phyloP scores from a whole-genome alignment of 1,140 invertebrate genomes.

The Orius laevigatus region DNA sequence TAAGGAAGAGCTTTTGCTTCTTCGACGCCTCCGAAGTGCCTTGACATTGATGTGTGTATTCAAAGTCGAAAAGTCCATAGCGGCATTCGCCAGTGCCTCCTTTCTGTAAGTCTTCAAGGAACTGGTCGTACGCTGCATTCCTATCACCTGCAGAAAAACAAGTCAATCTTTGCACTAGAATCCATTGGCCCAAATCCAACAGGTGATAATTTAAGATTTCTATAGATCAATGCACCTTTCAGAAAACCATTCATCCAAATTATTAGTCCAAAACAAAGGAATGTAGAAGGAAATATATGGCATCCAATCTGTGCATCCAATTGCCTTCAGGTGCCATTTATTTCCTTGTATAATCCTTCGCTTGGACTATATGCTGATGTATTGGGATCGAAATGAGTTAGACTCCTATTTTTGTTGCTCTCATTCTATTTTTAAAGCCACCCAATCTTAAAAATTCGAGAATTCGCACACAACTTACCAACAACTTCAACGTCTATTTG shows the following conservation, averaged over 20 bases:
- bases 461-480: slow-evolving; percentile 31
- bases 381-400: not conserved
- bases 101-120: slow-evolving; percentile 78
- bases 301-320: no score
- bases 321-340: no score
- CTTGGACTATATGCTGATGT: no score
- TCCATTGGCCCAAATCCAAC: no score
- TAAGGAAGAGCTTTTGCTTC: slow-evolving; percentile 89
- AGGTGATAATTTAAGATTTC: no score
- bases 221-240: no score
- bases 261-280: not conserved
- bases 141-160: slow-evolving; percentile 35
- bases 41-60: slow-evolving; percentile 88
- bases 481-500: slow-evolving; percentile 84
- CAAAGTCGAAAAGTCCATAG: slow-evolving; percentile 89
- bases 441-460: not conserved
- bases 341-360: no score
- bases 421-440: not conserved
- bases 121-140: slow-evolving; percentile 75
- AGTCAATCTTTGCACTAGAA: not conserved
- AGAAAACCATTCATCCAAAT: no score
- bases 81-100: slow-evolving; percentile 79
- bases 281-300: no score
- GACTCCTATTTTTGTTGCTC: not conserved
- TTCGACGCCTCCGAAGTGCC: slow-evolving; percentile 84